phyloP scores from a whole-genome alignment of 2,113 vertebrate genomes.

The Odontophorus gujanensis region DNA sequence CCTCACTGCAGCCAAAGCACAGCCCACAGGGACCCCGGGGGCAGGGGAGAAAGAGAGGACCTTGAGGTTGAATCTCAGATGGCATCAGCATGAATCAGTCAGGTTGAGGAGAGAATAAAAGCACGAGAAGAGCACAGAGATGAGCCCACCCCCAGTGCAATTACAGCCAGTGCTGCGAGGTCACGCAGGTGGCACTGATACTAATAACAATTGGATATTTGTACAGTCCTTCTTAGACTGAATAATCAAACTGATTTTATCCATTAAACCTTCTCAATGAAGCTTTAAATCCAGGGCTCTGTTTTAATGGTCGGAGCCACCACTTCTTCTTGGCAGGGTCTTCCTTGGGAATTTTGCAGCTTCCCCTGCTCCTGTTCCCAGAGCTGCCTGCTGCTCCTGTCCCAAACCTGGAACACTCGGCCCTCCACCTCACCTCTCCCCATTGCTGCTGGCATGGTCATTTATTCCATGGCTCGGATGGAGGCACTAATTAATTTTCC shows the following conservation, averaged over 20 bases:
- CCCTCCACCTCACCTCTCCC: not conserved
- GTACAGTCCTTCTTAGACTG: constrained; percentile 39
- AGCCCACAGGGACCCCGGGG: not conserved
- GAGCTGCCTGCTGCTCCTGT: not conserved
- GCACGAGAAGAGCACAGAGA: not conserved
- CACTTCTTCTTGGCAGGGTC: not conserved
- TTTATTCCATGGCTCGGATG: not conserved
- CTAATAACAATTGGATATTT: constrained; percentile 37
- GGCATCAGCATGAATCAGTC: not conserved
- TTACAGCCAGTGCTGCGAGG: not conserved
- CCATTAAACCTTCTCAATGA: constrained; percentile 32
- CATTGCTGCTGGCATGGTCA: not conserved
- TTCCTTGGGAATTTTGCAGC: not conserved
- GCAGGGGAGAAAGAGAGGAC: not conserved
- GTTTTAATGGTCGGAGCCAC: not conserved
- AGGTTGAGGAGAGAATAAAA: not conserved
- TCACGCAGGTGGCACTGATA: constrained; percentile 11
- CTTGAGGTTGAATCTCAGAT: not conserved
- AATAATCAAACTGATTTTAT: constrained; percentile 55
- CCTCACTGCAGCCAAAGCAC: not conserved
- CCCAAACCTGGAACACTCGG: not conserved
- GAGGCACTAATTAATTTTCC: constrained; percentile 36
- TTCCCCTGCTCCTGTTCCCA: not conserved
- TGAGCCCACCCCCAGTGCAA: not conserved
- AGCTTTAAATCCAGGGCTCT: not conserved